Conservation (phyloP, 2,113 vertebrate species). For the Panthera tigris region DNA sequence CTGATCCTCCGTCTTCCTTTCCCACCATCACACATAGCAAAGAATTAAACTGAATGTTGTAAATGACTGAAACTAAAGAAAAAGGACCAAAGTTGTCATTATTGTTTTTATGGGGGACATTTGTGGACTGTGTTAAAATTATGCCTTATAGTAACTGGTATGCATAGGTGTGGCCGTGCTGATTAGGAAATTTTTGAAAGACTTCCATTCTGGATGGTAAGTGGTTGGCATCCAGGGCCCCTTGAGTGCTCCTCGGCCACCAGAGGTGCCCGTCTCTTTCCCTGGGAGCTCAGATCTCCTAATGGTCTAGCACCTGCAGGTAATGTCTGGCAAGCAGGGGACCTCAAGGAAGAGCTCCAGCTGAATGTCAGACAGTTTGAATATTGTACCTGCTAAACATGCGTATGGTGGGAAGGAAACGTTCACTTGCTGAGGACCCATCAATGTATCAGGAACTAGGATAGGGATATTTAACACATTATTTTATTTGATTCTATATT, state of each 20-base stretch:
- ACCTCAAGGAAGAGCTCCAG: neutral
- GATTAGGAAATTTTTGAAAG: neutral
- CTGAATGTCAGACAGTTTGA: neutral
- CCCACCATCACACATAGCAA: neutral
- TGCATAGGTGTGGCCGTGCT: neutral
- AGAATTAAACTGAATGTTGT: neutral
- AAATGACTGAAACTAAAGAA: slow-evolving; percentile 26
- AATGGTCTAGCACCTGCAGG: neutral
- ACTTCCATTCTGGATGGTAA: neutral
- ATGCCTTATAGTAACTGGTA: neutral
- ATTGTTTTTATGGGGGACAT: neutral
- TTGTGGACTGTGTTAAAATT: neutral
- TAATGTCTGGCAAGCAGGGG: neutral
- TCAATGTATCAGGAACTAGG: neutral
- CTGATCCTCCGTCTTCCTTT: neutral
- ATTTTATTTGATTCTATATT: slow-evolving; percentile 4
- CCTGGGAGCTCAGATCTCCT: neutral
- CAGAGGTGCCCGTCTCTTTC: neutral
- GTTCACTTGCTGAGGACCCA: neutral
- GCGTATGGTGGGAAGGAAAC: neutral
- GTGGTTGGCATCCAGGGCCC: neutral
- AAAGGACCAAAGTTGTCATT: neutral
- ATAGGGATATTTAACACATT: neutral
- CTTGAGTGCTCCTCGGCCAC: neutral
- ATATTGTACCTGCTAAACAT: neutral